Percentiles rank a stretch among this genome's conserved stretches.
These are phyloP conservation scores for Eilema sororculum DNA, from an alignment of 2,888 invertebrate genomes.

Conservation along the genomic window DNA sequence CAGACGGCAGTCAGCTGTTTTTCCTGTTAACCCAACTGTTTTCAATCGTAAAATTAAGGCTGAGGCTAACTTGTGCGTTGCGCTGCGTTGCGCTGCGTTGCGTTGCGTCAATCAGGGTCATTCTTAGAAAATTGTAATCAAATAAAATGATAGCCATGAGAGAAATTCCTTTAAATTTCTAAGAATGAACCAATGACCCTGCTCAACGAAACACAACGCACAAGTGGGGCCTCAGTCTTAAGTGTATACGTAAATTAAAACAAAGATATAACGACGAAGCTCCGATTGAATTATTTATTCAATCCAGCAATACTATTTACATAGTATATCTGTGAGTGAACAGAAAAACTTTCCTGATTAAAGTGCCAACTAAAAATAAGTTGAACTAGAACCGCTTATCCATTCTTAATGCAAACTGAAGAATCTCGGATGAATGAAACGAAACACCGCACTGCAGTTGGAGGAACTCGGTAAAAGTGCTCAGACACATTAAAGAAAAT, in stretches of 20 bases:
- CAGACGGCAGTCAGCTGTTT: neutral
- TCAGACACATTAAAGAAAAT: slow-evolving; percentile 87
- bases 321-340: slow-evolving; percentile 60
- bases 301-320: slow-evolving; percentile 66
- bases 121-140: no score
- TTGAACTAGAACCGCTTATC: slow-evolving; percentile 73
- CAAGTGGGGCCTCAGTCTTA: no score
- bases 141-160: no score
- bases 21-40: neutral
- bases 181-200: no score
- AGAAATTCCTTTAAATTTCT: no score
- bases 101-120: no score
- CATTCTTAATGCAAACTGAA: slow-evolving; percentile 81
- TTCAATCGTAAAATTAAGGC: neutral
- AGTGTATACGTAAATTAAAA: slow-evolving; percentile 29
- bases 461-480: slow-evolving; percentile 81
- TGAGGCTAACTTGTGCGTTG: no score
- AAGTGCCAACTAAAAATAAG: slow-evolving; percentile 78
- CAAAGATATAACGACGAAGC: slow-evolving; percentile 36
- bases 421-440: slow-evolving; percentile 81
- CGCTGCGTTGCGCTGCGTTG: no score
- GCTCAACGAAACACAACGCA: no score
- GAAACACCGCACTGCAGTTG: slow-evolving; percentile 85
- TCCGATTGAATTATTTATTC: slow-evolving; percentile 64
- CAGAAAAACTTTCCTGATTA: slow-evolving; percentile 76